Evolutionary conservation across 2,113 vertebrate species (phyloP).

Genomic region (Bubo scandiacus): DNA sequence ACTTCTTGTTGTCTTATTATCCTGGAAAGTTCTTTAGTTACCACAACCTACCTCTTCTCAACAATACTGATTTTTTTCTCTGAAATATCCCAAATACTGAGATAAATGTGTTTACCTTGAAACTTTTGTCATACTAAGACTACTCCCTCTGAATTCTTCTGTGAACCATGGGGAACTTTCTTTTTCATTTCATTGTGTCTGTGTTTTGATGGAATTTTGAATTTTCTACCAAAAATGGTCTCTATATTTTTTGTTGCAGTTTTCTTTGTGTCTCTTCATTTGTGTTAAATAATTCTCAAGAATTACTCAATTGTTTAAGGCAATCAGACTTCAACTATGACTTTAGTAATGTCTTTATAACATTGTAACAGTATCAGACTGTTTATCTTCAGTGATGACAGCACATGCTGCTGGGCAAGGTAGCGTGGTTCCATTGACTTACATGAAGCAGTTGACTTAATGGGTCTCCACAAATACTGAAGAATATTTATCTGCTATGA

Average conservation of each 20-base stretch:
- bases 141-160: background rate
- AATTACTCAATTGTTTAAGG: background rate
- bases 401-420: background rate
- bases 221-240: background rate
- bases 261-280: background rate
- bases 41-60: background rate
- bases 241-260: background rate
- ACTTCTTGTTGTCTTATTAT: background rate
- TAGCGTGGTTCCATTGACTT: background rate
- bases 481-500: background rate
- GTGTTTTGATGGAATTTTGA: background rate
- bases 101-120: background rate
- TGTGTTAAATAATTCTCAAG: background rate
- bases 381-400: background rate
- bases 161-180: background rate
- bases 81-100: background rate
- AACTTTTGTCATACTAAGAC: background rate
- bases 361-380: background rate
- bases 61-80: background rate
- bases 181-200: background rate
- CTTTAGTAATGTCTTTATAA: background rate
- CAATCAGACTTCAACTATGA: background rate
- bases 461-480: background rate
- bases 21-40: background rate
- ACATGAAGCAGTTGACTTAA: background rate